Conservation (phyloP, 2,888 invertebrate genomes). For the Pristionchus exspectatus region DNA sequence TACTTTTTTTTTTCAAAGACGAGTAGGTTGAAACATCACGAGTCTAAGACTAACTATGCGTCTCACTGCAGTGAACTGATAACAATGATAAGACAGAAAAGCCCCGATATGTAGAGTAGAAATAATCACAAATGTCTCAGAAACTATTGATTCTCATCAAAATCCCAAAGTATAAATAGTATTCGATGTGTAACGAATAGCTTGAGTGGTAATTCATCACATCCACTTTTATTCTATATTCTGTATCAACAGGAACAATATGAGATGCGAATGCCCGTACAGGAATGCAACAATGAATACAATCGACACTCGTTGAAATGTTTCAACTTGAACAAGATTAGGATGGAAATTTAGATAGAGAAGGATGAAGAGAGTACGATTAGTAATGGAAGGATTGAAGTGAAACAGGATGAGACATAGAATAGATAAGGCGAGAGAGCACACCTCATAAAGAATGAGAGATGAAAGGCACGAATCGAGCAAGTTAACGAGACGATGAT, state of each 20-base stretch:
- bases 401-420: constrained; percentile 23
- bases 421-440: constrained; percentile 33
- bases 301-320: neutral
- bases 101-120: neutral
- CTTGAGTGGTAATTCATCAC: neutral
- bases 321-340: neutral
- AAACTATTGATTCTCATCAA: neutral
- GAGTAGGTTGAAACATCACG: neutral
- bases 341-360: neutral
- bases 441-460: constrained; percentile 27
- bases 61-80: neutral
- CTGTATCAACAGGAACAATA: constrained; percentile 7
- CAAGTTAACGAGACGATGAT: neutral
- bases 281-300: neutral
- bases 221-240: neutral
- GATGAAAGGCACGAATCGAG: constrained; percentile 44
- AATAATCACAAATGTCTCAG: neutral
- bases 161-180: neutral
- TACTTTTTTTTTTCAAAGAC: no score
- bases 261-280: neutral
- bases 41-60: neutral
- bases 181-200: neutral
- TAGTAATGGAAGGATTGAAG: constrained; percentile 25
- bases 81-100: neutral
- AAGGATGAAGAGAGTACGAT: constrained; percentile 5